Conservation (phyloP, 1,140 invertebrate genomes). For the Pseudobourletiella spinata region DNA sequence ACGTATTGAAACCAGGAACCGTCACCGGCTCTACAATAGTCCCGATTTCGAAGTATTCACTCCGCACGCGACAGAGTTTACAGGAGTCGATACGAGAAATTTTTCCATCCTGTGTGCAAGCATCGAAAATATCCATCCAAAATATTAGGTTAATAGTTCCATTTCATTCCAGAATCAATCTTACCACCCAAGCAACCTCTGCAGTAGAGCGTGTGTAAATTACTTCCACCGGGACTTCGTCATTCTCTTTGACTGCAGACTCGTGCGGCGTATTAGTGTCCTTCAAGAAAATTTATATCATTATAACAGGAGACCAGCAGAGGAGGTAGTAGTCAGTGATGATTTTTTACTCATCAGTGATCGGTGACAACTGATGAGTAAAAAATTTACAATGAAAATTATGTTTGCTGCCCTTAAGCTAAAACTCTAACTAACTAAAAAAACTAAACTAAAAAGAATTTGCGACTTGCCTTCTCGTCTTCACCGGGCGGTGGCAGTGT, state of each 20-base stretch:
- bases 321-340: too few species aligned
- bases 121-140: background rate
- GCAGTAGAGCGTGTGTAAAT: slow-evolving; percentile 4
- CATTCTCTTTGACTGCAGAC: background rate
- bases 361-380: too few species aligned
- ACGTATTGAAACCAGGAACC: background rate
- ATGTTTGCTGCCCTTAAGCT: too few species aligned
- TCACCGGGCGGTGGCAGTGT: background rate
- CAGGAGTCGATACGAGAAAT: slow-evolving; percentile 6
- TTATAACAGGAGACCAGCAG: too few species aligned
- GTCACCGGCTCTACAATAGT: background rate
- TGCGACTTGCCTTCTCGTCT: background rate
- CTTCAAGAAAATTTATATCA: too few species aligned
- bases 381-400: too few species aligned
- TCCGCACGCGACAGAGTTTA: background rate
- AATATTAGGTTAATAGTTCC: background rate
- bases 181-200: slow-evolving; percentile 5
- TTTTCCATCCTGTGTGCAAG: slow-evolving; percentile 1
- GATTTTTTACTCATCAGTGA: too few species aligned
- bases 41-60: slow-evolving; percentile 2
- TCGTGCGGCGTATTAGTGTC: too few species aligned
- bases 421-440: too few species aligned
- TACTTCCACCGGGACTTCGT: background rate
- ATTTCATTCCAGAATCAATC: background rate
- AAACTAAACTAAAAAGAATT: too few species aligned